Conservation (phyloP, 2,797 vertebrate genomes). For the Xenentodon cancila region DNA sequence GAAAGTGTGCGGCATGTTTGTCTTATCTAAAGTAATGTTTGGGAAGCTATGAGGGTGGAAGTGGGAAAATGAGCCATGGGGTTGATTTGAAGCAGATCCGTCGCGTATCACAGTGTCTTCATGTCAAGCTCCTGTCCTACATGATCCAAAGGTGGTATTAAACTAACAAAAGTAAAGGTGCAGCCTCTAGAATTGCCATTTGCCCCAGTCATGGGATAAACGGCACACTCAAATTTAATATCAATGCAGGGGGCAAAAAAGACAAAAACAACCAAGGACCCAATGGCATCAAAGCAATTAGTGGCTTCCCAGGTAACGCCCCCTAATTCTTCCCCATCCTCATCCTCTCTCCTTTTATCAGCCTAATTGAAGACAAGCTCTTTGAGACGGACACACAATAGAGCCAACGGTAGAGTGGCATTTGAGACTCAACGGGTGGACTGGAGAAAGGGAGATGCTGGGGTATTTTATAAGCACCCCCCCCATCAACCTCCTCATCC, state of each 20-base stretch:
- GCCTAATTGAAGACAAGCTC: conserved; percentile 92
- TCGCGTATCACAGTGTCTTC: not conserved
- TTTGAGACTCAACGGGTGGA: conserved; percentile 78
- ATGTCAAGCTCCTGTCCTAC: conserved; percentile 1
- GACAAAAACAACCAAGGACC: conserved; percentile 80
- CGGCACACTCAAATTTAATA: conserved; percentile 87
- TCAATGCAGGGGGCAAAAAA: conserved; percentile 81
- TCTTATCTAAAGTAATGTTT: no score
- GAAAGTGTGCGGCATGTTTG: no score
- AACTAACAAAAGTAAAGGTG: conserved; percentile 48
- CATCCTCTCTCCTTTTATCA: conserved; percentile 91
- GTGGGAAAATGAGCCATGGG: no score
- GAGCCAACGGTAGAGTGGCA: conserved; percentile 75
- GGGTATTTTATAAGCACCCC: conserved; percentile 69
- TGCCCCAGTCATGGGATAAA: conserved; percentile 83
- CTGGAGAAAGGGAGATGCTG: conserved; percentile 65
- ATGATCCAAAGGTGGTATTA: conserved; percentile 35
- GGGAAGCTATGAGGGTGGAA: no score
- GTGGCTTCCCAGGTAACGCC: conserved; percentile 84
- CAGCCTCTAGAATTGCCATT: conserved; percentile 50
- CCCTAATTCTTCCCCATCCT: conserved; percentile 58
- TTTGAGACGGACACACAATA: conserved; percentile 78
- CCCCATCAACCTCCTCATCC: conserved; percentile 60
- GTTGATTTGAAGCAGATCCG: no score
- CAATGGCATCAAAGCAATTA: conserved; percentile 87